Evolutionary conservation across 2,113 vertebrate genomes (phyloP), one percentile per base, ranked within the genome.

Genomic region (Thamnophis sirtalis): DNA sequence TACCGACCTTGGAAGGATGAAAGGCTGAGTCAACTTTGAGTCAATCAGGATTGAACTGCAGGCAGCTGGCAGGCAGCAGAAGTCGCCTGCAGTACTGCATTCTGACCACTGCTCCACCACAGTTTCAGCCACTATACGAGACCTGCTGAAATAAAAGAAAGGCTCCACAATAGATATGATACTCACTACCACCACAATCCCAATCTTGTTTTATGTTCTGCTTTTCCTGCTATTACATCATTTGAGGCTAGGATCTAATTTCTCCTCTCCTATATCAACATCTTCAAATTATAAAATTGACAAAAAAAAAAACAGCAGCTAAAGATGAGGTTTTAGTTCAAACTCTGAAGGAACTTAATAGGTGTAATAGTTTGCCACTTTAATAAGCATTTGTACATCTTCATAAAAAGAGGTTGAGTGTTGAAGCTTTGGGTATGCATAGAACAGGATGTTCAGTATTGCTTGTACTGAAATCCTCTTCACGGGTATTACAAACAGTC

Each of bases 391-490:
- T 38, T 89, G 55, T 84, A 43, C 3, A 0, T 0, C 4, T 50
- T 26, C 10, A 88, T 93, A 0, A 0, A 86, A 56, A 43, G 0
- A 0, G 3, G 5, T 28, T 38, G 50, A 63, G 51, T 2, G 2
- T 33, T 26, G 2, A n/a, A 13, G n/a, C 0, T 26, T 0, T 0
- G 80, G 80, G 60, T 92, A 5, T 0, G 0, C 0, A 0, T 1
- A 88, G 89, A 84, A 33, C 19, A 58, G 53, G 85, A 9, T 51
- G 22, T 50, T 84, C 88, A 85, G 5, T 51, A 48, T 80, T 50
- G 89, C 63, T 90, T 28, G 0, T 90, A 58, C n/a, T 68, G 51
- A 50, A 94, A 53, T 91, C 84, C 58, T 94, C 94, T 3, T 38
- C 4, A 5, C n/a, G 73, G 91, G 85, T 92, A 80, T 92, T 95